These are phyloP conservation scores for Diorhabda elongata DNA, from an alignment of 1,140 invertebrate species.

Conservation along the genomic window DNA sequence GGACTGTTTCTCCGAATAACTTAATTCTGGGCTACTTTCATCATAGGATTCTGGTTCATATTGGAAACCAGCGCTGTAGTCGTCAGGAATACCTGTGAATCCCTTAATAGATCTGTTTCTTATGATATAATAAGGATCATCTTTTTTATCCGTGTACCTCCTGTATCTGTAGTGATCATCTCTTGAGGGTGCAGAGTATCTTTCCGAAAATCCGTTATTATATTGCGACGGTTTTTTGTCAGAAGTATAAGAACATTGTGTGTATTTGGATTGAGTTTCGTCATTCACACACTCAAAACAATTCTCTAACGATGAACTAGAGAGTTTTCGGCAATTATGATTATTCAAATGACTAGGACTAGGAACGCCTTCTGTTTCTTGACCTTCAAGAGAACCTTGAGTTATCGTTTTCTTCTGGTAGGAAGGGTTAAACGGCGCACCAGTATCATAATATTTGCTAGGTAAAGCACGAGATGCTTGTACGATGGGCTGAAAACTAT, in stretches of 20 bases:
- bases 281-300: slow-evolving; percentile 54
- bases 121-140: slow-evolving; percentile 40
- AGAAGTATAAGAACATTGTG: slow-evolving; percentile 50
- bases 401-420: slow-evolving; percentile 21
- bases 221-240: slow-evolving; percentile 42
- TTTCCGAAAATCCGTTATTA: slow-evolving; percentile 39
- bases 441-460: slow-evolving; percentile 11
- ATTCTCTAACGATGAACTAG: slow-evolving; percentile 41
- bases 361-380: slow-evolving; percentile 29
- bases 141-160: slow-evolving; percentile 31
- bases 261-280: slow-evolving; percentile 48
- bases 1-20: slow-evolving; percentile 53
- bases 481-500: slow-evolving; percentile 39
- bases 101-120: slow-evolving; percentile 33
- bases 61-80: slow-evolving; percentile 23
- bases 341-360: slow-evolving; percentile 33
- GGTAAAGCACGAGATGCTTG: not conserved
- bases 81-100: slow-evolving; percentile 16
- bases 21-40: slow-evolving; percentile 33
- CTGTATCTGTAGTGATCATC: slow-evolving; percentile 32
- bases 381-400: slow-evolving; percentile 17
- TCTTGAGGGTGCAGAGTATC: slow-evolving; percentile 34
- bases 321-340: slow-evolving; percentile 36
- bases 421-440: slow-evolving; percentile 29
- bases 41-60: slow-evolving; percentile 34